These are phyloP conservation scores for Drosophila mojavensis DNA, from an alignment of 1,140 invertebrate genomes.

Conservation along the genomic window DNA sequence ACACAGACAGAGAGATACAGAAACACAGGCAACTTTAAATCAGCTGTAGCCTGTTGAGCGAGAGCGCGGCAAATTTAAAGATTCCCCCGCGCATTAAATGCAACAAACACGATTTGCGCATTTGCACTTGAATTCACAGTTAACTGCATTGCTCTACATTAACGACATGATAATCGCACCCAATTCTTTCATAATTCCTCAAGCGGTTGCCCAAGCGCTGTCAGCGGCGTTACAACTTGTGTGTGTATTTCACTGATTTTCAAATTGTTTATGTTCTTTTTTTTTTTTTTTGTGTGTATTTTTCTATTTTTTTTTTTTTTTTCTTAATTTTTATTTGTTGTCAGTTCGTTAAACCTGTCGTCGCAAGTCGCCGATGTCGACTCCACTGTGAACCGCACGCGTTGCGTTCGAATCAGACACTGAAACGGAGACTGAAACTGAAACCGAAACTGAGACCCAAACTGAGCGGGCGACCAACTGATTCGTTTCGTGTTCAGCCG, in stretches of 20 bases:
- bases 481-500: slow-evolving; percentile 27
- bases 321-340: slow-evolving; percentile 12
- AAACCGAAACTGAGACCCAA: slow-evolving; percentile 46
- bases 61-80: slow-evolving; percentile 43
- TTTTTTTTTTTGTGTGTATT: slow-evolving; percentile 26
- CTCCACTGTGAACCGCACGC: slow-evolving; percentile 57
- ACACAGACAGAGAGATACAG: neutral
- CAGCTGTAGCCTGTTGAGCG: slow-evolving; percentile 78
- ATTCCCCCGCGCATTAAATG: neutral
- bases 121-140: slow-evolving; percentile 13
- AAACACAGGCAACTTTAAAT: slow-evolving; percentile 35
- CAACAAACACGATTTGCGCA: neutral
- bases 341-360: slow-evolving; percentile 18
- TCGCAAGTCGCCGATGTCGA: slow-evolving; percentile 16
- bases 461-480: slow-evolving; percentile 13
- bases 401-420: slow-evolving; percentile 57
- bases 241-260: neutral
- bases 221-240: slow-evolving; percentile 21
- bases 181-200: slow-evolving; percentile 71
- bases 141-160: neutral
- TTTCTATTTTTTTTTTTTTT: slow-evolving; percentile 22
- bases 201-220: slow-evolving; percentile 26
- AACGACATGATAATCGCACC: slow-evolving; percentile 49
- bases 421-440: slow-evolving; percentile 56
- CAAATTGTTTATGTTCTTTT: slow-evolving; percentile 26